Evolutionary conservation across 64 coral and sea anemone genomes (phyloP).

Genomic region (Anthopleura sola): DNA sequence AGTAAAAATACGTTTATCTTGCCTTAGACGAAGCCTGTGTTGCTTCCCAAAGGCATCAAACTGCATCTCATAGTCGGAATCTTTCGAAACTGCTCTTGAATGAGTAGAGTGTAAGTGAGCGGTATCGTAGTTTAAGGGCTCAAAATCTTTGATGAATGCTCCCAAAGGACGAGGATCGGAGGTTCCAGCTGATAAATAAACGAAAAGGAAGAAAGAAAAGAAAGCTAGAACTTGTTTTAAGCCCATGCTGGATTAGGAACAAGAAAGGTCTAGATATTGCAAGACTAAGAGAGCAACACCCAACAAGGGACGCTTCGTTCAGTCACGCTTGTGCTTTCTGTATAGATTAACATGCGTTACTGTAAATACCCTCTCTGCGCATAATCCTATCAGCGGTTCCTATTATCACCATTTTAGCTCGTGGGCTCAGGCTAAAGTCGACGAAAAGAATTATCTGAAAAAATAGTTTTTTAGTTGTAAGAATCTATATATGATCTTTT

Average conservation of each 20-base stretch:
- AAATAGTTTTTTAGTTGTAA: too few species aligned
- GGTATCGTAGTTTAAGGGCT: conserved; percentile 65
- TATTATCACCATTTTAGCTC: not conserved
- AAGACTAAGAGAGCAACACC: not conserved
- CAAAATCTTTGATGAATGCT: conserved; percentile 71
- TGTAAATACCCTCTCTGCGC: not conserved
- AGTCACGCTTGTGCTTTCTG: conserved; percentile 11
- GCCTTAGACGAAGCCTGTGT: conserved; percentile 52
- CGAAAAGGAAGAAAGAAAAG: conserved; percentile 26
- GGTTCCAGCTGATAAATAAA: conserved; percentile 39
- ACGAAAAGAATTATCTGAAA: not conserved
- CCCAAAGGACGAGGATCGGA: conserved; percentile 19
- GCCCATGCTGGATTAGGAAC: not conserved
- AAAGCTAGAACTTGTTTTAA: not conserved
- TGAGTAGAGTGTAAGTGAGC: conserved; percentile 30
- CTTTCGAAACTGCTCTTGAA: conserved; percentile 47
- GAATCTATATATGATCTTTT: too few species aligned
- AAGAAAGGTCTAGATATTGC: not conserved
- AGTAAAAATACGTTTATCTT: conserved; percentile 69
- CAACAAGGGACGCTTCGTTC: not conserved
- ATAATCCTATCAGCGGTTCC: conserved; percentile 11
- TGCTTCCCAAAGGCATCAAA: conserved; percentile 69
- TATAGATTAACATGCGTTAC: not conserved
- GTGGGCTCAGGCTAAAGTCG: not conserved
- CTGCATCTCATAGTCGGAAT: conserved; percentile 60